phyloP scores from a whole-genome alignment of 1,140 invertebrate genomes.

The Dendrolimus punctatus region DNA sequence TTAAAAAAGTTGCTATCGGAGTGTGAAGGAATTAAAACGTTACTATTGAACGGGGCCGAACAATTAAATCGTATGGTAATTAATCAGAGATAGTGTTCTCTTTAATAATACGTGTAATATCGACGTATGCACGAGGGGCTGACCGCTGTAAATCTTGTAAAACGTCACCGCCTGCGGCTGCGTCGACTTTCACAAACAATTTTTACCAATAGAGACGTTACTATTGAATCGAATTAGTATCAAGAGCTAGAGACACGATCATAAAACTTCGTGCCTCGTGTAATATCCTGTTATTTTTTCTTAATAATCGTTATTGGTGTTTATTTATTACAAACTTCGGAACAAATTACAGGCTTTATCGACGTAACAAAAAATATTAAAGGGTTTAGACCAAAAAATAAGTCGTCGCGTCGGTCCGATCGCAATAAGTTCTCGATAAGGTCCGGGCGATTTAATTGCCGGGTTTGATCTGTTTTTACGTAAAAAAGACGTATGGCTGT shows the following conservation, averaged over 20 bases:
- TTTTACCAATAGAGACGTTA: conserved; percentile 65
- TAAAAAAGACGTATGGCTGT: conserved; percentile 67
- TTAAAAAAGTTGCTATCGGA: conserved; percentile 44
- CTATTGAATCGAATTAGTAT: conserved; percentile 46
- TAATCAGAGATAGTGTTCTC: conserved; percentile 49
- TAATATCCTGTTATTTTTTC: conserved; percentile 71
- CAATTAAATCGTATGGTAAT: conserved; percentile 48
- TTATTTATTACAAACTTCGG: conserved; percentile 69
- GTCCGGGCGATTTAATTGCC: conserved; percentile 69
- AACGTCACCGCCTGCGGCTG: conserved; percentile 40
- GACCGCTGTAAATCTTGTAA: conserved; percentile 48
- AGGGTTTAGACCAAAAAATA: conserved; percentile 67
- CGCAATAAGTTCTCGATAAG: conserved; percentile 71
- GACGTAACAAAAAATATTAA: conserved; percentile 59
- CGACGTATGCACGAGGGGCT: conserved; percentile 34
- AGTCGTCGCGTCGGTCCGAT: conserved; percentile 54
- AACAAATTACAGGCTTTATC: conserved; percentile 69
- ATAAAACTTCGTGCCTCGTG: conserved; percentile 45
- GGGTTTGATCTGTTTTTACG: conserved; percentile 70
- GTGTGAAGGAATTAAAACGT: conserved; percentile 43
- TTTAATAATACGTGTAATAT: conserved; percentile 61
- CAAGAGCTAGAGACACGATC: conserved; percentile 38
- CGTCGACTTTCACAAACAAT: conserved; percentile 51
- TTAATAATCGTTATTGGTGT: conserved; percentile 71
- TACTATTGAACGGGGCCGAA: conserved; percentile 35